Percentiles rank a stretch among this genome's conserved stretches.
These are phyloP conservation scores for Hycleus cichorii DNA, from an alignment of 1,140 invertebrate genomes.

Conservation along the genomic window DNA sequence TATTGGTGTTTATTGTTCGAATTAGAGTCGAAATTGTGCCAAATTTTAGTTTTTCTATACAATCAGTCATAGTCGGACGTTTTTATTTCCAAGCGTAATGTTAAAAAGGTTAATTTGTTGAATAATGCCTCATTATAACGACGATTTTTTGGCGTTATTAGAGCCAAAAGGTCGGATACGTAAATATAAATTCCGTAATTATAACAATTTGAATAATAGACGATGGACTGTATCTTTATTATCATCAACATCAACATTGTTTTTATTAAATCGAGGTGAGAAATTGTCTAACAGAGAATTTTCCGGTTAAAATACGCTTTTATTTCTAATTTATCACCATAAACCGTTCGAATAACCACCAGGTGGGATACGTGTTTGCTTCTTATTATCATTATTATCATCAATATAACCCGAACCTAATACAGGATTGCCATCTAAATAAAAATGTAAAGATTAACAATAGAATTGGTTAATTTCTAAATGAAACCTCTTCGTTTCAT, in stretches of 20 bases:
- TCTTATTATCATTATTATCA: conserved; percentile 3
- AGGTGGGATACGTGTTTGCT: conserved; percentile 20
- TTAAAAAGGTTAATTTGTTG: conserved; percentile 1
- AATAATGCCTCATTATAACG: conserved; percentile 24
- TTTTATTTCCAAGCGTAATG: neutral
- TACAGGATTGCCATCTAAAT: conserved; percentile 48
- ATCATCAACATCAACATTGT: conserved; percentile 16
- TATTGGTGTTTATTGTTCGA: neutral
- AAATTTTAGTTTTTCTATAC: neutral
- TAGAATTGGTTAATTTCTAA: no score
- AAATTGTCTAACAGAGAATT: neutral
- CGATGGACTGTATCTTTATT: conserved; percentile 24
- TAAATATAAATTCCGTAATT: conserved; percentile 26
- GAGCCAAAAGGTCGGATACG: conserved; percentile 21
- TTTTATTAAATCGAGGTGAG: conserved; percentile 16
- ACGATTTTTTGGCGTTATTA: conserved; percentile 1
- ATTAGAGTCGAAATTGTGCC: neutral
- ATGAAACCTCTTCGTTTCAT: conserved; percentile 21
- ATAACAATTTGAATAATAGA: conserved; percentile 9
- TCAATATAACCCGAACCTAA: conserved; percentile 44
- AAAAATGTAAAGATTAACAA: neutral
- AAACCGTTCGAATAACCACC: conserved; percentile 48
- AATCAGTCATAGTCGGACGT: neutral
- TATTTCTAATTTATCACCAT: conserved; percentile 33
- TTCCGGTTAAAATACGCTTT: no score